Evolutionary conservation across 1,140 invertebrate species (phyloP).

Genomic region (Chlorops oryzae): DNA sequence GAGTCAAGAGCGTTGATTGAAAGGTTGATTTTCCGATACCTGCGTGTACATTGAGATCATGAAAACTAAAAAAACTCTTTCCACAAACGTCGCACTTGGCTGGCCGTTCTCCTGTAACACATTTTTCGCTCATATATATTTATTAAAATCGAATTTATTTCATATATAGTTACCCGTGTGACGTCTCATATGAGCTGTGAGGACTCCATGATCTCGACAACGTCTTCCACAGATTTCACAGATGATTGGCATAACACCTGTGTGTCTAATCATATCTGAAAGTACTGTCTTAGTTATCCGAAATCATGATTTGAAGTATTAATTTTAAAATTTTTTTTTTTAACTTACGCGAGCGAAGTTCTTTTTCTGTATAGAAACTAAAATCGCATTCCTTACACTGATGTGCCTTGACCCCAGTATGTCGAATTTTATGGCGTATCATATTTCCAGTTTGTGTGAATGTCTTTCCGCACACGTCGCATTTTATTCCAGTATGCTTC

Average conservation of each 20-base stretch:
- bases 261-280: conserved; percentile 39
- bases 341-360: conserved; percentile 31
- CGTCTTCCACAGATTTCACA: conserved; percentile 35
- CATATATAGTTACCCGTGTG: no score
- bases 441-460: conserved; percentile 36
- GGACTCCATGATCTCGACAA: conserved; percentile 40
- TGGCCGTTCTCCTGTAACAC: conserved; percentile 72
- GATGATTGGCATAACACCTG: conserved; percentile 33
- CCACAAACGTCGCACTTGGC: conserved; percentile 45
- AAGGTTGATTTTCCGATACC: no score
- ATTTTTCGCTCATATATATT: no score
- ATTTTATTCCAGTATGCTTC: conserved; percentile 39
- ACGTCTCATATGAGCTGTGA: conserved; percentile 63
- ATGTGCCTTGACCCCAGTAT: conserved; percentile 34
- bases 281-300: no score
- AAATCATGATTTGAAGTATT: no score
- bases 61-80: conserved; percentile 19
- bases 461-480: conserved; percentile 36
- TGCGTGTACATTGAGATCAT: conserved; percentile 44
- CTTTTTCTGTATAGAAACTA: conserved; percentile 34
- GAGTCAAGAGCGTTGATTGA: no score
- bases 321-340: no score
- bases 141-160: no score
- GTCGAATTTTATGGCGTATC: conserved; percentile 32
- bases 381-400: conserved; percentile 31